phyloP scores from a whole-genome alignment of 2,113 vertebrate species.

The Toxotes chatareus region DNA sequence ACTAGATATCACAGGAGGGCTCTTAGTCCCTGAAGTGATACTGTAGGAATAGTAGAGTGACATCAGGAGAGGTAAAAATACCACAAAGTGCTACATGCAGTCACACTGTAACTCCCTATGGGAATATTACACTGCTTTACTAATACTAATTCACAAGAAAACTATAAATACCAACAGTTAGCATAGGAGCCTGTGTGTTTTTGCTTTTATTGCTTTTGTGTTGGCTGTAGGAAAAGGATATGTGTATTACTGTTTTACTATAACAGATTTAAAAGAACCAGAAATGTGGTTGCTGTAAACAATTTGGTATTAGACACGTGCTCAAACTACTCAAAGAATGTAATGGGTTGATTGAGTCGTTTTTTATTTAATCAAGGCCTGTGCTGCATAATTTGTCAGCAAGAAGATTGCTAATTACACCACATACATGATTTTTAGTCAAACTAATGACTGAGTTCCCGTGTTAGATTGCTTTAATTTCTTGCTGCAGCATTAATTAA shows the following conservation, averaged over 20 bases:
- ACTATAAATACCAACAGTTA: not conserved
- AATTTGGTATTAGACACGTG: not conserved
- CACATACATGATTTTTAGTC: not conserved
- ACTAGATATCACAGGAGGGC: constrained; percentile 28
- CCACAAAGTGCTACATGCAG: constrained; percentile 16
- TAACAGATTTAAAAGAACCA: too few relatives aligned
- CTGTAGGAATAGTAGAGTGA: constrained; percentile 45
- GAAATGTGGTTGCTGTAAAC: too few relatives aligned
- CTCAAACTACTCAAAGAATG: not conserved
- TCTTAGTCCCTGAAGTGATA: constrained; percentile 54
- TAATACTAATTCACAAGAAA: not conserved
- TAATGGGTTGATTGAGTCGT: not conserved
- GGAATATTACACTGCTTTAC: constrained; percentile 20
- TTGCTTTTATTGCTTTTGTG: not conserved
- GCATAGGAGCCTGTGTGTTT: not conserved
- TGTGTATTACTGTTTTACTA: not conserved
- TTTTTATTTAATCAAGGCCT: not conserved
- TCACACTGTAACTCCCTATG: constrained; percentile 10
- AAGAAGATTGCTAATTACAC: constrained; percentile 4
- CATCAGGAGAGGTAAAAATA: constrained; percentile 61
- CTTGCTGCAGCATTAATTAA: constrained; percentile 3
- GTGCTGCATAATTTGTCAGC: not conserved
- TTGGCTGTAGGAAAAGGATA: not conserved
- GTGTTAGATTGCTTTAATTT: not conserved
- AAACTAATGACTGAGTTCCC: constrained; percentile 2